Evolutionary conservation across 2,113 vertebrate genomes (phyloP).

Genomic region (Podarcis cretensis): DNA sequence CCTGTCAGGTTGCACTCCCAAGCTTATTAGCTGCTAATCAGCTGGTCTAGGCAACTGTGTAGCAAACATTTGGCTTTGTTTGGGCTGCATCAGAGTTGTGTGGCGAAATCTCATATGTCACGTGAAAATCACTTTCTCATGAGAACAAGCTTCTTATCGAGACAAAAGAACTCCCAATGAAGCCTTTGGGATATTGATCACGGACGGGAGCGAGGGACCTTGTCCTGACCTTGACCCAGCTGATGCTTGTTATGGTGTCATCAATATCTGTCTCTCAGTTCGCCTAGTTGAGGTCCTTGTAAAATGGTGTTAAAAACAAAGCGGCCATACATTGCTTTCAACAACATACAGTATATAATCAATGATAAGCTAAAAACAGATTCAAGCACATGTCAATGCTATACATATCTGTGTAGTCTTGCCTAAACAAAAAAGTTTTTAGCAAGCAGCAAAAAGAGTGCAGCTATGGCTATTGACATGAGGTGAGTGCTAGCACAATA

Average conservation of each 20-base stretch:
- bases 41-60: conserved; percentile 11
- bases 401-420: no score
- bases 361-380: no score
- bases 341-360: background rate
- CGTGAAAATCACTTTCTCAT: background rate
- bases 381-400: no score
- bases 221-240: conserved; percentile 52
- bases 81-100: background rate
- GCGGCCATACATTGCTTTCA: background rate
- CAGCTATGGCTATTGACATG: no score
- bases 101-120: conserved; percentile 34
- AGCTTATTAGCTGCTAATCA: conserved; percentile 42
- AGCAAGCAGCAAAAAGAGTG: no score
- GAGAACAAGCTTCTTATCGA: conserved; percentile 39
- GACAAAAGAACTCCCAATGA: conserved; percentile 27
- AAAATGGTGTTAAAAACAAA: background rate
- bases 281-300: background rate
- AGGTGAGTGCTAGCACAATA: no score
- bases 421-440: no score
- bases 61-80: conserved; percentile 28
- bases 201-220: conserved; percentile 2
- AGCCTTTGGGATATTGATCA: conserved; percentile 33
- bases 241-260: conserved; percentile 24
- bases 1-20: conserved; percentile 26
- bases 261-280: conserved; percentile 12